Evolutionary conservation across 2,797 vertebrate species (phyloP), one percentile per base, ranked within the genome.

Genomic region (Chelon labrosus): DNA sequence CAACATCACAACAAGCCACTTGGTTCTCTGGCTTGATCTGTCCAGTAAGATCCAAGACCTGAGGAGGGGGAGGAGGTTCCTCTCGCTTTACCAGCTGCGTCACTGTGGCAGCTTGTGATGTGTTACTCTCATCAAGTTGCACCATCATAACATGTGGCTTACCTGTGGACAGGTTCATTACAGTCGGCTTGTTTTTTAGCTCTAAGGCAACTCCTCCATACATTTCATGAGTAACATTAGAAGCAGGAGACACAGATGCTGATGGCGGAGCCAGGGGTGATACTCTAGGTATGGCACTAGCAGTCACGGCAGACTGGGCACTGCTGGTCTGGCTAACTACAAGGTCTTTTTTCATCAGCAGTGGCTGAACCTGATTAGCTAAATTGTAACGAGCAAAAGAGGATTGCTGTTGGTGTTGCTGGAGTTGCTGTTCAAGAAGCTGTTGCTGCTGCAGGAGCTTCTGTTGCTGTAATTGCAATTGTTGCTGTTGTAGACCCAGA

Each of bases 61-160:
- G 96, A 82, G 95, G 68, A 75, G 92, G 70, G 12, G 86, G 85
- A 80, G 85, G 89, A 0, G 94, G 90, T 0, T 95, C 93, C 57
- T 98, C 97, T 82, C 90, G 94, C 80, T 97, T 97, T 74, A 98
- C 90, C 60, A 99, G 86, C 65, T 99, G 97, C 75, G 97, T 97
- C 84, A 98, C 93, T 0, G 96, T 94, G 51, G 84, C 73, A 11
- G 93, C 89, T 5, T 95, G 90, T 0, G 95, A 86, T 3, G 93
- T 82, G 61, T 93, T 96, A 77, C 75, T 91, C 37, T 95, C 94
- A 85, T 98, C 97, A 93, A 99, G 86, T 79, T 99, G 97, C 47
- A 99, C 97, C 94, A 99, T 95, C 95, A 99, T 96, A 56, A 96
- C 93, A 84, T 99, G 98, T 20, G 97, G 95, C 79, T 97, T 98